Evolutionary conservation across 2,113 vertebrate genomes (phyloP), one percentile per base, ranked within the genome.

Genomic region (Dromiciops gliroides): DNA sequence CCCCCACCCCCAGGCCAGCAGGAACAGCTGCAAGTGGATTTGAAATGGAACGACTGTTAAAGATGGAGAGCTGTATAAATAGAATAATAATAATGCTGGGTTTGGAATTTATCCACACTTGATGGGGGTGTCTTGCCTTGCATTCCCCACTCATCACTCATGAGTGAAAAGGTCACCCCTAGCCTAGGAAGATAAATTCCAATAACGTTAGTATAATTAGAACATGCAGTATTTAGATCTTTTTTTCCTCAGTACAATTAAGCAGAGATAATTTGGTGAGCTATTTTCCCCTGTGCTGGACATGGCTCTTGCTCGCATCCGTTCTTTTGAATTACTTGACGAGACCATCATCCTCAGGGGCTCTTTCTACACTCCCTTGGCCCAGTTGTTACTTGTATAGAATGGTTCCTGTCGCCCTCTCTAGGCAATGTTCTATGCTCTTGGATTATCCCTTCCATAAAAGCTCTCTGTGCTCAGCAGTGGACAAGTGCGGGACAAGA

Each of bases 41-140:
- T 95, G 94, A 97, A 98, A 96, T 95, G 95, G 97, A 98, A 94
- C 92, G 52, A 37, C 10, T 3, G 3, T 28, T 51, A 93, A 96
- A 96, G 94, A 53, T 53, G 96, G 93, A n/a, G 96, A 90, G 94
- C 92, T 96, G 92, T 97, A 98, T 98, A 98, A 98, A 98, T 98
- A 97, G 98, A 92, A 95, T 97, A 95, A 97, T 97, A 98, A 98
- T 97, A 98, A 93, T 94, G 94, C 92, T 47, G n/a, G 95, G 96
- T 94, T 95, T 50, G 94, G 89, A 89, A 52, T 6, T 83, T 67
- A 91, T 95, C 94, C 94, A 91, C 91, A 51, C 56, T 89, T 50
- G 90, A 56, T 49, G 50, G 94, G 90, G 94, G 93, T 28, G 94
- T 96, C 95, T 49, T 53, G 95, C 96, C 91, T 93, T 47, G 24